A percentile compares a stretch with the other conserved stretches of the same genome.
These are phyloP conservation scores for Orchestia grillus DNA, from an alignment of 1,140 invertebrate species.

Conservation along the genomic window DNA sequence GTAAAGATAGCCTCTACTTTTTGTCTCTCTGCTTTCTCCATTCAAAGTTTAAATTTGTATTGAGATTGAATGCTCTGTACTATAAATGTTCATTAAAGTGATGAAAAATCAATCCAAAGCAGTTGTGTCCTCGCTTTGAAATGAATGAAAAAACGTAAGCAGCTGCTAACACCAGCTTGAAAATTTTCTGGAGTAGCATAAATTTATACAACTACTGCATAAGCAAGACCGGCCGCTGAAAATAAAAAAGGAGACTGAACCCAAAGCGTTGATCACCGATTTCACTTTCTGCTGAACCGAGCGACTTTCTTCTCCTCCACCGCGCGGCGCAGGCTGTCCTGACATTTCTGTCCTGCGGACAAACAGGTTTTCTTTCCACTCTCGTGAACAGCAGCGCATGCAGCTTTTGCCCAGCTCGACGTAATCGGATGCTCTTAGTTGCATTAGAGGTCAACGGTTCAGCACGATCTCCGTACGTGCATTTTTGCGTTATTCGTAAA, in stretches of 20 bases:
- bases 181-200: neutral
- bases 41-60: neutral
- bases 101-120: neutral
- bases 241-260: too few relatives aligned
- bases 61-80: neutral
- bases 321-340: neutral
- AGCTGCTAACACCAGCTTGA: neutral
- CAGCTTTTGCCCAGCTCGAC: neutral
- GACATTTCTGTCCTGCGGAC: neutral
- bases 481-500: neutral
- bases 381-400: neutral
- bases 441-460: neutral
- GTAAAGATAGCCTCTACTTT: neutral
- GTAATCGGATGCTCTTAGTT: neutral
- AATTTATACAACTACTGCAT: neutral
- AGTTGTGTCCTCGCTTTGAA: neutral
- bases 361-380: neutral
- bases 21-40: neutral
- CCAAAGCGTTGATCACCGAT: neutral
- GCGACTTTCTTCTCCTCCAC: neutral
- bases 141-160: neutral
- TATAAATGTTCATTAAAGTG: neutral
- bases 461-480: neutral
- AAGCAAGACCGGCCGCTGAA: too few relatives aligned
- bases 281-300: neutral